phyloP scores from a whole-genome alignment of 2,888 invertebrate species.

The Pasiphila rectangulata region DNA sequence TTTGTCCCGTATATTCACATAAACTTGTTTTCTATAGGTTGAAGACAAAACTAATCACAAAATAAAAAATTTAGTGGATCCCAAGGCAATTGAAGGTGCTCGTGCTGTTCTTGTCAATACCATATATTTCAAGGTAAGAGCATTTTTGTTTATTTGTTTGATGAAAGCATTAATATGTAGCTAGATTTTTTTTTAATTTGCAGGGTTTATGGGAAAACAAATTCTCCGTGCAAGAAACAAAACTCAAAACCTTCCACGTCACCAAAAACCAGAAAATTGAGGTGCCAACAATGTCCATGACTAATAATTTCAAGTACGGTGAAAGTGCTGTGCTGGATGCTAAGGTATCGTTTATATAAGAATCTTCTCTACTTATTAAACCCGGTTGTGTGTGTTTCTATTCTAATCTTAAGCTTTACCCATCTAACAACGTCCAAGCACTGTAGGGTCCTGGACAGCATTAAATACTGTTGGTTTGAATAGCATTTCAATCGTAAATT shows the following conservation, averaged over 20 bases:
- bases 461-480: no score
- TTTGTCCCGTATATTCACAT: no score
- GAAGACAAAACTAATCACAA: slow-evolving; percentile 65
- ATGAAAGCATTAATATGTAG: neutral
- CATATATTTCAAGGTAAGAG: slow-evolving; percentile 88
- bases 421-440: no score
- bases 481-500: no score
- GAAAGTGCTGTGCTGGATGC: slow-evolving; percentile 57
- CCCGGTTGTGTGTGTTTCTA: no score
- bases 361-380: no score
- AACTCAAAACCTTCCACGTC: slow-evolving; percentile 82
- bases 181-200: slow-evolving; percentile 14
- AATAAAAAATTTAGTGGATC: slow-evolving; percentile 80
- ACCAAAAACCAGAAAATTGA: slow-evolving; percentile 75
- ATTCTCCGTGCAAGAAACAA: slow-evolving; percentile 81
- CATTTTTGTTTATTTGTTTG: neutral
- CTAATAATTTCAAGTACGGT: slow-evolving; percentile 62
- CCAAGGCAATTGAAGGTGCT: slow-evolving; percentile 77
- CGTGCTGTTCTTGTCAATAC: slow-evolving; percentile 89
- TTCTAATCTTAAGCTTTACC: no score
- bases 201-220: slow-evolving; percentile 84
- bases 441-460: no score
- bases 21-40: slow-evolving; percentile 47
- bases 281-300: slow-evolving; percentile 85
- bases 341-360: no score